Evolutionary conservation across 2,888 invertebrate genomes (phyloP).

Genomic region (Archips xylosteana): DNA sequence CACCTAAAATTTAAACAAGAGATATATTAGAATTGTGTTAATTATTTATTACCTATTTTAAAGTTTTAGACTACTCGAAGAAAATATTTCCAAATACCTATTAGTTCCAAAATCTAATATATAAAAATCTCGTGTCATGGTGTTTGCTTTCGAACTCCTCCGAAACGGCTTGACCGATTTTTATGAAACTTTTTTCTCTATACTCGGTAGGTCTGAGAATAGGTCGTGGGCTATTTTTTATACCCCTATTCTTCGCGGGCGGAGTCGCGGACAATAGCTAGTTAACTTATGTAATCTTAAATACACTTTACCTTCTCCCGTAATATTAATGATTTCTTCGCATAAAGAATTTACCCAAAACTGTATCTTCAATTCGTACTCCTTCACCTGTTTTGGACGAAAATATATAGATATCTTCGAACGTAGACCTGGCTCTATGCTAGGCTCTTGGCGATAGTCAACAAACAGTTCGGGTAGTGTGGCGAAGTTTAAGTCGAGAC

Average conservation of each 20-base stretch:
- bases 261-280: no score
- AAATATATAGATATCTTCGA: slow-evolving; percentile 82
- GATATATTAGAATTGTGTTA: background rate
- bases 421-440: slow-evolving; percentile 72
- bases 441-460: slow-evolving; percentile 68
- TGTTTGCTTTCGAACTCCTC: no score
- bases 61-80: no score
- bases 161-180: no score
- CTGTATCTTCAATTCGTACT: slow-evolving; percentile 79
- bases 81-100: no score
- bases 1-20: slow-evolving; percentile 58
- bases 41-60: background rate
- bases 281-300: background rate
- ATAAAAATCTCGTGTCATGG: no score
- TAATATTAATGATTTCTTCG: slow-evolving; percentile 78
- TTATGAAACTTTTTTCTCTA: no score
- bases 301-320: slow-evolving; percentile 81
- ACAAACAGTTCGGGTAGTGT: slow-evolving; percentile 81
- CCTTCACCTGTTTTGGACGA: slow-evolving; percentile 80
- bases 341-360: slow-evolving; percentile 84
- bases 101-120: background rate
- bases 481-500: slow-evolving; percentile 80
- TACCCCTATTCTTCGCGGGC: no score
- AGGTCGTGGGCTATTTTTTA: no score
- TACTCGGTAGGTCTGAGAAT: no score